Percentiles rank a stretch among this genome's conserved stretches.
phyloP scores from a whole-genome alignment of 2,797 vertebrate genomes.

The Sebastes reedi region DNA sequence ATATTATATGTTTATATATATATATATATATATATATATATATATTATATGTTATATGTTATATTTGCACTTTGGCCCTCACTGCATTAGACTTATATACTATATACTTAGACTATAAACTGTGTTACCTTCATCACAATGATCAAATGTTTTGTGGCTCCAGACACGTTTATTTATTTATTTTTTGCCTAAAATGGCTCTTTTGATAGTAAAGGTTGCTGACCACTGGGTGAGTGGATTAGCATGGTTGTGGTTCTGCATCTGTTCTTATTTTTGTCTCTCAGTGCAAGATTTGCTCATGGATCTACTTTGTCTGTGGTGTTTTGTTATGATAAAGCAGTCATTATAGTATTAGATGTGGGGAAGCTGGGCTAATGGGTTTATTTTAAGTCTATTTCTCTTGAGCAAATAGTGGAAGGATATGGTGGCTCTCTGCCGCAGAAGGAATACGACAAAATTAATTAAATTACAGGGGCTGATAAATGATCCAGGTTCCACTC shows the following conservation, averaged over 20 bases:
- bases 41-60: no score
- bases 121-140: no score
- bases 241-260: neutral
- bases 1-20: no score
- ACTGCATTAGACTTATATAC: no score
- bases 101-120: no score
- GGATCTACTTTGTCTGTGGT: no score
- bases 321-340: neutral
- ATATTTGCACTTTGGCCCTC: no score
- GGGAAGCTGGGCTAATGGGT: neutral
- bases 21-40: no score
- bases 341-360: neutral
- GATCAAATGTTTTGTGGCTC: no score
- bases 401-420: neutral
- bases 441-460: neutral
- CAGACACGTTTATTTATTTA: no score
- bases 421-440: neutral
- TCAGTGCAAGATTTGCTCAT: neutral
- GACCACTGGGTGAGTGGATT: neutral
- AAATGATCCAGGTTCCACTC: neutral
- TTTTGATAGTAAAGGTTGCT: no score
- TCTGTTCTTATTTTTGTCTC: neutral
- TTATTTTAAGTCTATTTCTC: neutral
- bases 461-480: slow-evolving; percentile 24
- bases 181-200: no score